Evolutionary conservation across 2,113 vertebrate genomes (phyloP).

Genomic region (Ophthalmolycus amberensis): DNA sequence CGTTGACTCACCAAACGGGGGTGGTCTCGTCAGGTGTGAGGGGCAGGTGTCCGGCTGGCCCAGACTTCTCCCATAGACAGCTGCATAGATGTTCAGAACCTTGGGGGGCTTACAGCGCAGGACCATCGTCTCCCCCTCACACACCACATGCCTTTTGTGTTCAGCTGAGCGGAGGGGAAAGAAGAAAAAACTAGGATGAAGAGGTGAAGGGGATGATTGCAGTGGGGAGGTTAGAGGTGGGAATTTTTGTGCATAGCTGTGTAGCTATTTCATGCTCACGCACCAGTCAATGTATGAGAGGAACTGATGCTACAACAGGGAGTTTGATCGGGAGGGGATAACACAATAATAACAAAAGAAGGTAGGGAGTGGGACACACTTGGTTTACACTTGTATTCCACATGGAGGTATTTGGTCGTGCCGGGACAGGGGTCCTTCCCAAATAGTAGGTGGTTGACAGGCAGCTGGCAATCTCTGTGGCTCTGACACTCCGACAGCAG

Average conservation of each 20-base stretch:
- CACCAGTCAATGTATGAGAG: neutral
- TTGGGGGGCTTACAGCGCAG: conserved; percentile 92
- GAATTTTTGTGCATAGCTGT: neutral
- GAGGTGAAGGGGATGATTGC: neutral
- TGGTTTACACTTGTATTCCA: conserved; percentile 97
- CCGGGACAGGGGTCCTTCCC: conserved; percentile 95
- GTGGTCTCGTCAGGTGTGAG: conserved; percentile 70
- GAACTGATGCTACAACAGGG: neutral
- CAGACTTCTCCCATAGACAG: conserved; percentile 87
- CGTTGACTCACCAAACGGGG: conserved; percentile 87
- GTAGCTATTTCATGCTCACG: neutral
- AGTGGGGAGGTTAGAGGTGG: neutral
- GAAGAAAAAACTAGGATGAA: neutral
- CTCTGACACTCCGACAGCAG: conserved; percentile 96
- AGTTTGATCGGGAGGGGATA: no score
- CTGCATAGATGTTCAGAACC: conserved; percentile 93
- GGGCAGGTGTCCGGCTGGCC: conserved; percentile 84
- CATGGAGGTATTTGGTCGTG: conserved; percentile 93
- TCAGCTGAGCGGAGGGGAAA: conserved; percentile 83
- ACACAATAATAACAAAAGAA: neutral
- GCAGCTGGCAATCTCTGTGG: conserved; percentile 91
- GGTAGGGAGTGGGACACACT: conserved; percentile 77
- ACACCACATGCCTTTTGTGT: conserved; percentile 90
- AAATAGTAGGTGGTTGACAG: conserved; percentile 94
- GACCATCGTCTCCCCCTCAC: conserved; percentile 89